Conservation (phyloP, 2,888 invertebrate species). For the Tortricodes alternella region DNA sequence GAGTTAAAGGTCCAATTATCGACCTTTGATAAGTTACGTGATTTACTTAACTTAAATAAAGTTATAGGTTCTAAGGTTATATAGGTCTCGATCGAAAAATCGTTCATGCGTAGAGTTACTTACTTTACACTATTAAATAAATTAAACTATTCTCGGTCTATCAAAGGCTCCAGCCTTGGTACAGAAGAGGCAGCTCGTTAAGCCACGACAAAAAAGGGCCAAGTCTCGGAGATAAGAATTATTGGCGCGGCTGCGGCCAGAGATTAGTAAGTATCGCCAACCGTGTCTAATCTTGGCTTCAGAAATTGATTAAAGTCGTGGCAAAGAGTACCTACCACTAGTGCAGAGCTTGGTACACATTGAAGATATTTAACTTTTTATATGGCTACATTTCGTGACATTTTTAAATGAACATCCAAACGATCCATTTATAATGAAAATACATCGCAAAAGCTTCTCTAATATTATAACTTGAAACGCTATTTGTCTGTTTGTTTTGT, state of each 20-base stretch:
- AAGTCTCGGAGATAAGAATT: constrained; percentile 25
- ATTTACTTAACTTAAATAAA: no score
- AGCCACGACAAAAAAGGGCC: constrained; percentile 27
- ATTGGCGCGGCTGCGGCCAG: constrained; percentile 20
- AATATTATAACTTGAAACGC: no score
- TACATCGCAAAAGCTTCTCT: no score
- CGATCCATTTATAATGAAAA: no score
- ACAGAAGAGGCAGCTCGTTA: constrained; percentile 25
- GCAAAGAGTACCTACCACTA: not conserved
- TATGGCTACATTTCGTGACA: no score
- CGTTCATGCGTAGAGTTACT: no score
- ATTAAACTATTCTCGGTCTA: not conserved
- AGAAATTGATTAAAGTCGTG: constrained; percentile 8
- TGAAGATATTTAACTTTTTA: not conserved
- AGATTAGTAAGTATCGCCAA: constrained; percentile 18
- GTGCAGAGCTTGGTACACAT: not conserved
- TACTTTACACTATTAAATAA: not conserved
- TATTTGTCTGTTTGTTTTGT: no score
- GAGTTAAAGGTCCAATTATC: no score
- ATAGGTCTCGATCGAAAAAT: no score
- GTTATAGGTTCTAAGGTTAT: no score
- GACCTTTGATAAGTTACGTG: no score
- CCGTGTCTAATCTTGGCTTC: constrained; percentile 15
- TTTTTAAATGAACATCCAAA: no score
- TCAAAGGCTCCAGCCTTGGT: not conserved